Base-by-base conservation (phyloP, 2,797 vertebrate genomes). In the Xyrichtys novacula region DNA sequence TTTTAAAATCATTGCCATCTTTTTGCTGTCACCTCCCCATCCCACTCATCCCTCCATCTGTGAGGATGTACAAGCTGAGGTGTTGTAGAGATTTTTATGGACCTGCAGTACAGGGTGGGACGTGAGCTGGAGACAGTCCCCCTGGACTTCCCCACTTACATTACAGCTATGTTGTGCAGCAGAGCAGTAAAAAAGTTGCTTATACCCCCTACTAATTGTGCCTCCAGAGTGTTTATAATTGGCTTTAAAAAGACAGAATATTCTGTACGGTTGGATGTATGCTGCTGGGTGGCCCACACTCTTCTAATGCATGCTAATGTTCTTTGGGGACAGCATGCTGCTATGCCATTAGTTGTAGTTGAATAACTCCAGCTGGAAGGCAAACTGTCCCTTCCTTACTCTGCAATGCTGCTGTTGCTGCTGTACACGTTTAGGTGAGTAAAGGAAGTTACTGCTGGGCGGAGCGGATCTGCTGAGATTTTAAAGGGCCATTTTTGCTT, bases 321-420 rank as follows among this genome's bases (percentile, higher is more conserved):
- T 80, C 76, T 76, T 58, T 81, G 81, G 71, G 74, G 57, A 76
- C 73, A 65, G 57, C 71, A 43, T 71, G 76, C 74, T 79, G 81
- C 62, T 75, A 23, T 60, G 32, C 80, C 80, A 88, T 90, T 89
- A 87, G 83, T 69, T 79, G 67, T 74, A 76, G 76, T 80, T 80
- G 65, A 86, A 78, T 70, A 80, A 69, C 48, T 83, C 74, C 71
- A 84, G 79, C 75, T 74, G 74, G 78, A 73, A 60, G 59, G 68
- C 77, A 57, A 61, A 59, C 47, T 53, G 64, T 52, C 32, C 31
- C 55, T 62, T 56, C 53, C 31, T 25, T 8, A 43, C 4, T 47
- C 19, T 69, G 28, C 43, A 59, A 68, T 55, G 46, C 71, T 58
- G 53, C 43, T 62, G 19, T 36, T 20, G 53, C 43, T 62, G 19